A percentile compares a stretch with the other conserved stretches of the same genome.
These are phyloP conservation scores for Teleiodes luculella DNA, from an alignment of 2,888 invertebrate genomes.

Conservation along the genomic window DNA sequence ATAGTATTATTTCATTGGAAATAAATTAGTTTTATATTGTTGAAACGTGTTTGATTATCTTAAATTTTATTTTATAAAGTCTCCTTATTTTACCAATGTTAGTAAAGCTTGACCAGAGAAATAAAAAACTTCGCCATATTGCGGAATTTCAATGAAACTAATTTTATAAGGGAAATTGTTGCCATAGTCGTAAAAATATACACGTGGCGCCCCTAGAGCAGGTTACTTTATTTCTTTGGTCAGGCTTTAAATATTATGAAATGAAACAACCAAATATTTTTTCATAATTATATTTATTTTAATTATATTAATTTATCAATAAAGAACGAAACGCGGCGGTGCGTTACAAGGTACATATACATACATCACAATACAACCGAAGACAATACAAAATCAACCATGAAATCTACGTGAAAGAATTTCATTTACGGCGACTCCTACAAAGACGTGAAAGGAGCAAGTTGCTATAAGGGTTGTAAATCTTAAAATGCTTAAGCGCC, in stretches of 20 bases:
- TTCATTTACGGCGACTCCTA: not conserved
- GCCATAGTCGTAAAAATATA: too few species aligned
- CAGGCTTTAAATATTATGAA: not conserved
- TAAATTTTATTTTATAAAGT: not conserved
- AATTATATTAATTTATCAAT: slow-evolving; percentile 17
- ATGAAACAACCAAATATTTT: not conserved
- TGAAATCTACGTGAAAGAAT: slow-evolving; percentile 19
- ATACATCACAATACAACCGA: slow-evolving; percentile 13
- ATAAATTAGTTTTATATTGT: slow-evolving; percentile 20
- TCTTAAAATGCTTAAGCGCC: too few species aligned
- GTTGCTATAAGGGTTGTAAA: too few species aligned
- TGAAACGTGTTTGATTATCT: not conserved
- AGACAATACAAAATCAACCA: slow-evolving; percentile 14
- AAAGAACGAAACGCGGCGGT: slow-evolving; percentile 7
- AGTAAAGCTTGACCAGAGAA: too few species aligned
- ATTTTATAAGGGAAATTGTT: too few species aligned
- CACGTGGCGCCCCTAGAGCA: too few species aligned
- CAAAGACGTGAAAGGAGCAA: too few species aligned
- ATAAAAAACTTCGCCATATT: too few species aligned
- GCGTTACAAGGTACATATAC: slow-evolving; percentile 6
- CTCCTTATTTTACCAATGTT: too few species aligned
- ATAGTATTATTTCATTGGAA: slow-evolving; percentile 11
- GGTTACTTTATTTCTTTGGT: too few species aligned
- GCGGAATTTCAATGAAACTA: too few species aligned
- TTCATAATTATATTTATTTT: slow-evolving; percentile 11